These are phyloP conservation scores for Lutraria lutraria DNA, from an alignment of 2,888 invertebrate species.

Conservation along the genomic window DNA sequence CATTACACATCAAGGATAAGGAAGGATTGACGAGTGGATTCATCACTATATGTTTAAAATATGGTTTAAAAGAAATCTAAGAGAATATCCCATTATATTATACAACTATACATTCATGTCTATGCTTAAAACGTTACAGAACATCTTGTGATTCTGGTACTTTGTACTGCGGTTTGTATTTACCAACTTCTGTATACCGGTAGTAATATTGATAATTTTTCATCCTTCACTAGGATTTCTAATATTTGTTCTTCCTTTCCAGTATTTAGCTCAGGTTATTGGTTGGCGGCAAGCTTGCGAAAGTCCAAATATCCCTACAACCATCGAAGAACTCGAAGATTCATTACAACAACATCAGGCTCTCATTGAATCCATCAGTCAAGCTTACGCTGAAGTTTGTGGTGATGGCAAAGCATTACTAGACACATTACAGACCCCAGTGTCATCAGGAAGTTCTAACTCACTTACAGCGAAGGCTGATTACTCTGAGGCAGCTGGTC, in stretches of 20 bases:
- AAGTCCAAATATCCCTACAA: slow-evolving; percentile 88
- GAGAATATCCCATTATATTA: too few species aligned
- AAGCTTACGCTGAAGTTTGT: slow-evolving; percentile 94
- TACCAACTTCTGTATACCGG: too few species aligned
- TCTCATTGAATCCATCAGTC: slow-evolving; percentile 98
- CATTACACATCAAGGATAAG: too few species aligned
- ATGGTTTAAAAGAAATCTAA: too few species aligned
- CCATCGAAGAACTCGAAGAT: slow-evolving; percentile 96
- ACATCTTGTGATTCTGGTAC: too few species aligned
- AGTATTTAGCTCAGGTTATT: slow-evolving; percentile 91
- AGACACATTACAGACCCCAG: slow-evolving; percentile 87
- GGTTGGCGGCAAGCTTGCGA: slow-evolving; percentile 98
- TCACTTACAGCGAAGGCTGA: slow-evolving; percentile 89
- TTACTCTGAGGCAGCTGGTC: slow-evolving; percentile 97
- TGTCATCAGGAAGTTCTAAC: slow-evolving; percentile 85
- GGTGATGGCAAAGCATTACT: slow-evolving; percentile 87
- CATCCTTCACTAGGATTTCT: too few species aligned
- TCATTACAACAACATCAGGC: slow-evolving; percentile 97
- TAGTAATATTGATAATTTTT: too few species aligned
- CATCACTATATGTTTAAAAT: too few species aligned
- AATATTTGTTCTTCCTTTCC: slow-evolving; percentile 45
- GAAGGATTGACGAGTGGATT: too few species aligned
- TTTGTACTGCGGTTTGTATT: too few species aligned
- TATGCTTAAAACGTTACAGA: too few species aligned
- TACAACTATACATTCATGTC: too few species aligned